Evolutionary conservation across 2,888 invertebrate species (phyloP), one percentile per base, ranked within the genome.

Genomic region (Keiferia lycopersicella): DNA sequence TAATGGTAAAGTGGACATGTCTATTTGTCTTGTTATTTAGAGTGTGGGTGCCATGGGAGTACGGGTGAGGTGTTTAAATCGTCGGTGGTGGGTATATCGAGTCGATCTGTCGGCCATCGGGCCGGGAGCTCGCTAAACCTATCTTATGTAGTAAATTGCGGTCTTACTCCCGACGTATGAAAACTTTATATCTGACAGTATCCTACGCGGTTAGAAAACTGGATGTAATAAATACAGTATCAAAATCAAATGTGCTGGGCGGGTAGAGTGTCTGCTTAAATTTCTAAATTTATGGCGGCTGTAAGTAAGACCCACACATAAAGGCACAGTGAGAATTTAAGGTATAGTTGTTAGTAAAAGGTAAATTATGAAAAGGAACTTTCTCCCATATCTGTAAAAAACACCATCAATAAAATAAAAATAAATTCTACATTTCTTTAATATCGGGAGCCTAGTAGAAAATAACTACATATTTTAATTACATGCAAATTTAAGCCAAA

Each of bases 1-100:
- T 88, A 90, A 90, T 91, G 88, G 88, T 88, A 86, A 88, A 91
- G 86, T 89, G 88, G 87, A 89, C 84, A 88, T 80, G 87, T 82
- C 79, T 91, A 84, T 91, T 91, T 91, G 87, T 78, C 80, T 88
- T 88, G 83, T 87, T 87, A 81, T 84, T 91, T 91, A 91, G 91
- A 83, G 90, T 86, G 89, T 87, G 86, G 84, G 88, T 88, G 88
- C 86, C 74, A 88, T 82, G 83, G 77, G 84, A 84, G 83, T 84
- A 82, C 77, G 75, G 78, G 63, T 20, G 48, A 50, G 48, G 26
- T 61, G 22, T 48, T 22, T 22, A 22, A 30, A 45, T 10, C 48
- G 61, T 20, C 16, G 7, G 41, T 38, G 41, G 41, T 39, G 34
- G 41, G 41, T 14, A 30, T 26, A n/a, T n/a, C 16, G 58, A 16